A percentile compares a stretch with the other conserved stretches of the same genome.
Conservation (phyloP, 35 echinoderm and acorn worm genomes). For the Strongylocentrotus purpuratus region DNA sequence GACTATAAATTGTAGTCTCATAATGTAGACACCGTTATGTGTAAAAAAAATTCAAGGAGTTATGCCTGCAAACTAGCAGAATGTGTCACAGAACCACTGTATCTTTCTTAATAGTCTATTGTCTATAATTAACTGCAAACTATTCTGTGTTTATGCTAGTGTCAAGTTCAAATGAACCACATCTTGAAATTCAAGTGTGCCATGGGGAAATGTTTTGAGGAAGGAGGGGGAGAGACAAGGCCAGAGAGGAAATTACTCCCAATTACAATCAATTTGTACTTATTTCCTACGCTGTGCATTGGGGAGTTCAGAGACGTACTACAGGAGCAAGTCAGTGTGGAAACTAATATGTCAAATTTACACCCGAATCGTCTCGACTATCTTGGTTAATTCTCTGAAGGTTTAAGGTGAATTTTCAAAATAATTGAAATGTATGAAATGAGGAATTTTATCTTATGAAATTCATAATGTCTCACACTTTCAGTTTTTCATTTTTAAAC, state of each 20-base stretch:
- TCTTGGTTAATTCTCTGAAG: background rate
- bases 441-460: background rate
- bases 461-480: no score
- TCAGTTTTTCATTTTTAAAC: no score
- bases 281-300: background rate
- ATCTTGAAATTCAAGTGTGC: background rate
- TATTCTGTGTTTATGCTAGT: background rate
- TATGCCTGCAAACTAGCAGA: no score
- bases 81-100: background rate
- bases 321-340: background rate
- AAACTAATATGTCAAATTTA: constrained; percentile 19
- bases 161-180: background rate
- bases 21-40: no score
- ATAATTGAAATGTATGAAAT: background rate
- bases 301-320: background rate
- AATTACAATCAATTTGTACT: constrained; percentile 19
- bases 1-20: no score
- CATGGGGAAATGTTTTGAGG: background rate
- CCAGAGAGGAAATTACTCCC: background rate
- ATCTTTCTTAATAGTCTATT: no score
- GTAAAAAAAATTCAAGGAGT: no score
- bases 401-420: background rate
- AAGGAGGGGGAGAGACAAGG: background rate
- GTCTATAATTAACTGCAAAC: background rate
- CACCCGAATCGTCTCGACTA: background rate